Evolutionary conservation across 2,888 invertebrate genomes (phyloP), one percentile per base, ranked within the genome.

Genomic region (Mythimna ferrago): DNA sequence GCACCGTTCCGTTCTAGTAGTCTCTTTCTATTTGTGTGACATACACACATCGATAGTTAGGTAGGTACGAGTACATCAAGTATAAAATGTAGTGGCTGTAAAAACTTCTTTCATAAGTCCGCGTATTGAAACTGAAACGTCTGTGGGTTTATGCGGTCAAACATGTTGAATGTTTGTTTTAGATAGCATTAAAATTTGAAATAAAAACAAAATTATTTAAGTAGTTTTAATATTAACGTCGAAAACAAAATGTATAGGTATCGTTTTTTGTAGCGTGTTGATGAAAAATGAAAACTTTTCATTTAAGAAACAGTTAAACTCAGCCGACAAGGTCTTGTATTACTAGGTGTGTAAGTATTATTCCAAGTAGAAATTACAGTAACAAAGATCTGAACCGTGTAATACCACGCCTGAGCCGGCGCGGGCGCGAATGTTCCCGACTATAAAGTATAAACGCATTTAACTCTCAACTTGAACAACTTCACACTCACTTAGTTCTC

Each of bases 401-500:
- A 21, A 26, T 2, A 70, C 3, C 32, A 21, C 19, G 71, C 35
- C 14, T 2, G 68, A 53, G 51, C 51, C 51, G 51, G 1, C 51
- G 51, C 51, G 48, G 48, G 9, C 48, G n/a, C n/a, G 51, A 53
- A 53, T n/a, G 51, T 9, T 19, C 51, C 9, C 51, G n/a, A n/a
- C 51, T 35, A 19, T 53, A 14, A 35, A 60, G 21, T 44, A 10
- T 60, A 65, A 16, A 35, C 4, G n/a, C 56, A 35, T 63, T 51
- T 35, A 63, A 48, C 62, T 67, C 56, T 26, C 19, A 44, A 60
- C 48, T 63, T 56, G 60, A 65, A 14, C 60, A 10, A 56, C 10
- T 68, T 68, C 38, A 65, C 76, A 65, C 75, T 65, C 75, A 60
- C n/a, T 53, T 53, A 62, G 44, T 63, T 57, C 32, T 62, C 41